Base-by-base conservation (phyloP, 2,888 invertebrate species). In the Patella caerulea region DNA sequence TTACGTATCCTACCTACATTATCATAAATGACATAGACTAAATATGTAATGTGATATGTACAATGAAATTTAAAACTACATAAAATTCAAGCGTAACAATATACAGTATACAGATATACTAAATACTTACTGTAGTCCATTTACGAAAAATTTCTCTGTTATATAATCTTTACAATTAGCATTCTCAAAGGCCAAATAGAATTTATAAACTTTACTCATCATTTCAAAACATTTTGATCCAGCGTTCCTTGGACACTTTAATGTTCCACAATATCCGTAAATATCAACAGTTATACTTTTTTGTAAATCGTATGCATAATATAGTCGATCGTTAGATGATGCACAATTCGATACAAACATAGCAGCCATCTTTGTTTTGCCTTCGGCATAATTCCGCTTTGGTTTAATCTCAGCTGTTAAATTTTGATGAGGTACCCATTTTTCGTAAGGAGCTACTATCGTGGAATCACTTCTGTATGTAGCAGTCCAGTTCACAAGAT, bases 281-380 rank as follows among this genome's bases (percentile, higher is more conserved):
- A 91, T 85, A 75, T 91, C 89, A 15, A 91, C 89, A 52, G 95
- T 93, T 84, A 98, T 97, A 92, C 95, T 93, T 91, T 96, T 96
- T 83, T 95, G 94, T 76, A 98, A 83, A 96, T 95, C 83, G 94
- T 79, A 94, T 11, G 97, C 98, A 92, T 96, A 98, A 84, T 96
- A 95, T 82, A 97, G 93, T 14, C 98, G 94, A 5, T 95, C 95
- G 92, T 98, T 98, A 74, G 96, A 94, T 2, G 98, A 97, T 83
- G 96, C 96, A 91, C 98, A 98, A 92, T 98, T 98, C 59, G 98
- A 98, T 77, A 98, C 98, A 92, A 98, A 98, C 97, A 98, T 98
- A 76, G 98, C 98, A 7, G 97, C 92, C 95, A 94, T 95, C 92
- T 96, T 96, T 71, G 97, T 97, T 92, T 98, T 98, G 90, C 97